Percentiles rank a stretch among this genome's conserved stretches.
Evolutionary conservation across 2,113 vertebrate genomes (phyloP).

Genomic region (Parus major): DNA sequence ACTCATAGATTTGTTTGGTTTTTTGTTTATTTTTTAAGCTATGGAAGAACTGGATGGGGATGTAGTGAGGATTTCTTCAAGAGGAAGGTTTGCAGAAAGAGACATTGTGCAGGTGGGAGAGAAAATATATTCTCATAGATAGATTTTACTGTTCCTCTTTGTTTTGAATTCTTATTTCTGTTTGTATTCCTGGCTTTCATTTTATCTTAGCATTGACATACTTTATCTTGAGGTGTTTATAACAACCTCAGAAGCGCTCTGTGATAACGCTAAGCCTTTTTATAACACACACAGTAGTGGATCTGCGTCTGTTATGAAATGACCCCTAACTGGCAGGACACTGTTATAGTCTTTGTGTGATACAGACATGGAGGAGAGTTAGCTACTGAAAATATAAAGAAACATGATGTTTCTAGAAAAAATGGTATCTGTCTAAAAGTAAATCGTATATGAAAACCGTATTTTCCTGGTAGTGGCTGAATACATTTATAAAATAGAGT

Average conservation of each 20-base stretch:
- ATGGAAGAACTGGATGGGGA: slow-evolving; percentile 97
- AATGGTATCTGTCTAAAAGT: neutral
- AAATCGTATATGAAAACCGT: neutral
- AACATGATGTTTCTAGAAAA: neutral
- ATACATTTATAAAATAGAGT: neutral
- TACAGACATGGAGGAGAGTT: neutral
- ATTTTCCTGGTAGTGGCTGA: neutral
- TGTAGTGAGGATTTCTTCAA: slow-evolving; percentile 92
- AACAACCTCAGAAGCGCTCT: neutral
- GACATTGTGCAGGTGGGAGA: slow-evolving; percentile 95
- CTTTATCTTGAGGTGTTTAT: neutral
- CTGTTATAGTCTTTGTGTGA: neutral
- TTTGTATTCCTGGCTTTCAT: neutral
- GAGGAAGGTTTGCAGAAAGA: slow-evolving; percentile 92
- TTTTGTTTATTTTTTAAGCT: slow-evolving; percentile 71
- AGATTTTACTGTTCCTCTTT: neutral
- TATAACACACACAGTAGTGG: neutral
- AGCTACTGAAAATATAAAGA: neutral
- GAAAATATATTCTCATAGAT: neutral
- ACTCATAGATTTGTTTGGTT: neutral
- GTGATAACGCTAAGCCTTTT: neutral
- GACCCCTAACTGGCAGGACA: neutral
- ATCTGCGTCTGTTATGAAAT: neutral
- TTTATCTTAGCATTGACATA: neutral
- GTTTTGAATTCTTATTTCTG: neutral